Evolutionary conservation across 2,888 invertebrate genomes (phyloP).

Genomic region (Campoletis raptor): DNA sequence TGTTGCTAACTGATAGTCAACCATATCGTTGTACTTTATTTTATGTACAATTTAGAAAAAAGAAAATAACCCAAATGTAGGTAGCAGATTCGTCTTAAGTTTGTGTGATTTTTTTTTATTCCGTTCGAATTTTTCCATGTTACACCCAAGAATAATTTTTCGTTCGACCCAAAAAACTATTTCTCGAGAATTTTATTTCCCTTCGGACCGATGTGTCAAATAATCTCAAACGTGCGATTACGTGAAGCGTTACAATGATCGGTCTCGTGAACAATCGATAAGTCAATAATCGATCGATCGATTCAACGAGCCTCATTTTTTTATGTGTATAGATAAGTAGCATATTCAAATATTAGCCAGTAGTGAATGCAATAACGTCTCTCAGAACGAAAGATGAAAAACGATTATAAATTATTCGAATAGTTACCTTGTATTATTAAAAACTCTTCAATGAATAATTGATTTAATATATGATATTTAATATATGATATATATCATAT

Average conservation of each 20-base stretch:
- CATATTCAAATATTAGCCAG: neutral
- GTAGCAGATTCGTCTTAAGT: neutral
- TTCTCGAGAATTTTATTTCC: neutral
- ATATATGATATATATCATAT: neutral
- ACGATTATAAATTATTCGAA: too few species aligned
- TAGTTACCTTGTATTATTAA: too few species aligned
- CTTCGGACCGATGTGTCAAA: neutral
- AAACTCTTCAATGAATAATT: neutral
- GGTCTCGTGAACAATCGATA: neutral
- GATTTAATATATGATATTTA: neutral
- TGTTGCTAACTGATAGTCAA: neutral
- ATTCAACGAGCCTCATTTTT: neutral
- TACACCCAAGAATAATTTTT: neutral
- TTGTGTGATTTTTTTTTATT: neutral
- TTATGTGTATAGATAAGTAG: neutral
- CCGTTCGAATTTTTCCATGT: neutral
- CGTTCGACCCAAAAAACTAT: neutral
- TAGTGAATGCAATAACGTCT: neutral
- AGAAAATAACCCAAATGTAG: neutral
- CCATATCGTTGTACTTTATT: neutral
- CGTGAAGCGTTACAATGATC: neutral
- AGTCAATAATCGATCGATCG: slow-evolving; percentile 3
- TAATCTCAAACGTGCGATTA: neutral
- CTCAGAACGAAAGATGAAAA: neutral
- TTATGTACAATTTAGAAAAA: neutral